phyloP scores from a whole-genome alignment of 2,888 invertebrate species.

The Neoscelio sp. region DNA sequence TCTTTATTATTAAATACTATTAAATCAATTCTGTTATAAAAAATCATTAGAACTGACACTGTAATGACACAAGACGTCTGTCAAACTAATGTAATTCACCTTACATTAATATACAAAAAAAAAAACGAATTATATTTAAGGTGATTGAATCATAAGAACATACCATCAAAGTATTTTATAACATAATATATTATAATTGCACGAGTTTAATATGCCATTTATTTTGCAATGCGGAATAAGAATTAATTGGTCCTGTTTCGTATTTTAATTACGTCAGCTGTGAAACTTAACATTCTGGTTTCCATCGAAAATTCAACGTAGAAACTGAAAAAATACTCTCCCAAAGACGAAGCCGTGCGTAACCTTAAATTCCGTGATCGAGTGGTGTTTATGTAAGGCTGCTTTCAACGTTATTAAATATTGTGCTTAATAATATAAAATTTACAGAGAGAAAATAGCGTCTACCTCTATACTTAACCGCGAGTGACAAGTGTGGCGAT shows the following conservation, averaged over 20 bases:
- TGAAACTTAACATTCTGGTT: slow-evolving; percentile 31
- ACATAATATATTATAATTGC: too few species aligned
- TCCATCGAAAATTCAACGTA: slow-evolving; percentile 6
- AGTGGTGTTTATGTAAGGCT: slow-evolving; percentile 9
- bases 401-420: slow-evolving; percentile 7
- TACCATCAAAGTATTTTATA: too few species aligned
- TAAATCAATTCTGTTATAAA: too few species aligned
- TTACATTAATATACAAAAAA: too few species aligned
- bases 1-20: too few species aligned
- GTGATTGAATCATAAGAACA: too few species aligned
- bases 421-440: slow-evolving; percentile 15
- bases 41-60: too few species aligned
- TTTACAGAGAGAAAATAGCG: slow-evolving; percentile 11
- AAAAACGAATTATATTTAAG: too few species aligned
- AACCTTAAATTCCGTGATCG: slow-evolving; percentile 23
- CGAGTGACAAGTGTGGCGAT: slow-evolving; percentile 25
- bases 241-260: slow-evolving; percentile 29
- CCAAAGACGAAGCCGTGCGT: slow-evolving; percentile 18
- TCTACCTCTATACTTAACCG: slow-evolving; percentile 1
- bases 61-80: too few species aligned
- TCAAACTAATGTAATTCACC: too few species aligned
- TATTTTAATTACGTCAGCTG: slow-evolving; percentile 13
- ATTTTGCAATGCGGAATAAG: slow-evolving; percentile 47
- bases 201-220: slow-evolving; percentile 21
- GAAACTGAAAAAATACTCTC: slow-evolving; percentile 12